phyloP scores from a whole-genome alignment of 1,140 invertebrate species.

The Fopius arisanus region DNA sequence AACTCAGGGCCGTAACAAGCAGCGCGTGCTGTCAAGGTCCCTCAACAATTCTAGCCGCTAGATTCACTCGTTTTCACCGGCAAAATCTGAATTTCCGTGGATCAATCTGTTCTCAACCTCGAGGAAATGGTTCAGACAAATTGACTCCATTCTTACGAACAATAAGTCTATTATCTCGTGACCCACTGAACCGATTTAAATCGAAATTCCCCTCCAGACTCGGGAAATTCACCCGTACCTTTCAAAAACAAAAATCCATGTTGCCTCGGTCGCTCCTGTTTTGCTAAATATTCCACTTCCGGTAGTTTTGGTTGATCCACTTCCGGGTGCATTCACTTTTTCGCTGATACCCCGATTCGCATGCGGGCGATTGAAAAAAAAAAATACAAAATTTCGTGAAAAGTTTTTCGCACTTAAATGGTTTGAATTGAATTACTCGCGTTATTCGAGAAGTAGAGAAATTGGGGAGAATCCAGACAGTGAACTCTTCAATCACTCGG shows the following conservation, averaged over 20 bases:
- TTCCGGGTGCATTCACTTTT: no score
- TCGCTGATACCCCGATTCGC: no score
- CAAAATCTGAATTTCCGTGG: not conserved
- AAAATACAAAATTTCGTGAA: not conserved
- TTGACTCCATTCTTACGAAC: not conserved
- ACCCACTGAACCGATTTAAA: not conserved
- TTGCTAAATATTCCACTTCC: not conserved
- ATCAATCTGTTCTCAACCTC: not conserved
- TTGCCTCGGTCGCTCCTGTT: not conserved
- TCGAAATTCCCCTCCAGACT: not conserved
- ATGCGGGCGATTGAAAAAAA: no score
- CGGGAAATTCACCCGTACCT: not conserved
- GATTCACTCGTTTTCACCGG: not conserved
- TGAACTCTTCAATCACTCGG: no score
- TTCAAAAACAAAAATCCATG: not conserved
- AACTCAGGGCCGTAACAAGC: conserved; percentile 46
- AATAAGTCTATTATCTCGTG: not conserved
- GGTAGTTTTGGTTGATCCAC: no score
- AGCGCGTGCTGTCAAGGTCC: conserved; percentile 5
- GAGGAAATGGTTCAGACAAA: not conserved
- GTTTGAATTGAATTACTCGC: no score
- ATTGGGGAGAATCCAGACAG: no score
- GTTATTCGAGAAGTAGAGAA: no score
- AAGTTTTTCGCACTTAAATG: not conserved
- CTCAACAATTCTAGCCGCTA: not conserved